Base-by-base conservation (phyloP, 2,113 vertebrate species). In the Sander lucioperca region DNA sequence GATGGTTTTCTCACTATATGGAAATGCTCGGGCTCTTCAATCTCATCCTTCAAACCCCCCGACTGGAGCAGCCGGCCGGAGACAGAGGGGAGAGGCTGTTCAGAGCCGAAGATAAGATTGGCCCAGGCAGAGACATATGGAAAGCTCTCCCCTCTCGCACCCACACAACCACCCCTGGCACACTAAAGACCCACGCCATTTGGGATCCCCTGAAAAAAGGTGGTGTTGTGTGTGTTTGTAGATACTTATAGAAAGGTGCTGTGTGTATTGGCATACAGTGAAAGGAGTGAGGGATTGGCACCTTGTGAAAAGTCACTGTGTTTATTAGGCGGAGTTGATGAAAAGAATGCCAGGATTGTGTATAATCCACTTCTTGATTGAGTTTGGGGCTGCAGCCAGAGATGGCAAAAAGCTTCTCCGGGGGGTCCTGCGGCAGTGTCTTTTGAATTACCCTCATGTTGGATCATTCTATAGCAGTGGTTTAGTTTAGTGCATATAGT, bases 1-100 rank as follows among this genome's bases (percentile, higher is more conserved):
- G 83, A 91, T 88, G 88, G 79, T 80, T 88, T 65, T 79, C 79
- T 62, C 69, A 79, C 83, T 81, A 48, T 82, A 86, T 89, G 72
- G 81, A 86, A 88, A 89, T 89, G 84, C 81, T 83, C 25, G 2
- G 16, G 47, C 43, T 80, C 81, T 79, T 83, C 77, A 84, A 68
- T 77, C 74, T 73, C 69, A 68, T 77, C 72, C 64, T 51, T 77
- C 83, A 84, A 79, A 50, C 43, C 23, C 50, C 57, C 21, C 0
- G 23, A 64, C 58, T 81, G 59, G 69, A 78, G 39, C 80, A 76
- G 65, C 78, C 62, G 39, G 65, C 77, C 66, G 6, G 64, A 86
- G 85, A 85, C 48, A 53, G 80, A 73, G 65, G 36, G 57, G 83
- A 82, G 56, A 83, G 71, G 33, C n/a, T 78, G 54, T 58, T 84